Evolutionary conservation across 2,113 vertebrate species (phyloP).

Genomic region (Lutjanus erythropterus): DNA sequence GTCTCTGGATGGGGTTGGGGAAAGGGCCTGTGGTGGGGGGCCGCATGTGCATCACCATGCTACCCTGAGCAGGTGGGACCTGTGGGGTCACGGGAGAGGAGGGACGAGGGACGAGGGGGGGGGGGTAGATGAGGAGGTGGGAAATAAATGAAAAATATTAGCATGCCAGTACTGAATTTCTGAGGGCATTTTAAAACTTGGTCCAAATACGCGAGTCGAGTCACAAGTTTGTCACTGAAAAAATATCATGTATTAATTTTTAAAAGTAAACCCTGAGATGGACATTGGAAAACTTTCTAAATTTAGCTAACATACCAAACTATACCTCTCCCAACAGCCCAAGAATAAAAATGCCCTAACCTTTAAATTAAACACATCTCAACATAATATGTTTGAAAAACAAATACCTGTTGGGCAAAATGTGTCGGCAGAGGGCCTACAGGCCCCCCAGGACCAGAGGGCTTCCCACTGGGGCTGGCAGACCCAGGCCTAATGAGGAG

Average conservation of each 20-base stretch:
- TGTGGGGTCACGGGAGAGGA: conserved; percentile 40
- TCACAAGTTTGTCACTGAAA: background rate
- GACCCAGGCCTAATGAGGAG: conserved; percentile 90
- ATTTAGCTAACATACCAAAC: background rate
- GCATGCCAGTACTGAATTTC: background rate
- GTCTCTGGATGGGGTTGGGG: conserved; percentile 88
- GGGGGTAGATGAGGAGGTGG: too few relatives aligned
- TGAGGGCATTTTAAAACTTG: conserved; percentile 8
- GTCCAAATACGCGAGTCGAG: background rate
- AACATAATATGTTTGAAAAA: background rate
- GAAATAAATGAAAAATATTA: conserved; percentile 50
- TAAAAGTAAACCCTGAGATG: background rate
- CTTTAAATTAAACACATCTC: background rate
- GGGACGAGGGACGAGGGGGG: background rate
- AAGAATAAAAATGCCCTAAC: background rate
- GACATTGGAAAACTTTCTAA: background rate
- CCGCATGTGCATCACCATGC: conserved; percentile 89
- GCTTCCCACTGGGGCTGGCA: conserved; percentile 96
- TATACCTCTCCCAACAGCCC: too few relatives aligned
- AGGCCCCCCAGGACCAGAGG: conserved; percentile 88
- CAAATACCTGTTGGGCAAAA: conserved; percentile 93
- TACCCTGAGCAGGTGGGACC: conserved; percentile 84
- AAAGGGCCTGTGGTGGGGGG: conserved; percentile 85
- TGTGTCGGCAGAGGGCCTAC: conserved; percentile 93
- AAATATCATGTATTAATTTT: too few relatives aligned